Conservation (phyloP, 23 tunicate species). For the Trididemnum clinides region DNA sequence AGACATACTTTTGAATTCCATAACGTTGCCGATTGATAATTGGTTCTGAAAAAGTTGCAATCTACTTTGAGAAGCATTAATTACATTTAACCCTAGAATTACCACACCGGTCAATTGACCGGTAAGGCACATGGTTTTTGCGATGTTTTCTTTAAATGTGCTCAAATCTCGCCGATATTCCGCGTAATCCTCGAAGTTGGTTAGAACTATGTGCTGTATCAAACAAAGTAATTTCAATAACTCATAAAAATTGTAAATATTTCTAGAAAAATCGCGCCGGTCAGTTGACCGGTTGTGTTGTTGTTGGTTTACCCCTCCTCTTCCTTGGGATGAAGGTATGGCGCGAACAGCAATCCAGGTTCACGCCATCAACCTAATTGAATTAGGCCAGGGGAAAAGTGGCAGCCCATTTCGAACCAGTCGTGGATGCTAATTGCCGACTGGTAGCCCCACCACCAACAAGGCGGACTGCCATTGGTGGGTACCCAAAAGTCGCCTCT, state of each 20-base stretch:
- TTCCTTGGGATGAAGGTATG: too few species aligned
- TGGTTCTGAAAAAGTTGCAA: not conserved
- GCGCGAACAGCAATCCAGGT: too few species aligned
- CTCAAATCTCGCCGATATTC: not conserved
- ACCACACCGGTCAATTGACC: not conserved
- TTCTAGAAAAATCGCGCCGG: not conserved
- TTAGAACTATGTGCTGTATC: not conserved
- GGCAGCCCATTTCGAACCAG: too few species aligned
- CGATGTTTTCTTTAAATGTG: not conserved
- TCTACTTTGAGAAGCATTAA: not conserved
- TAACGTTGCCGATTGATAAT: not conserved
- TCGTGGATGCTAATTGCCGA: too few species aligned
- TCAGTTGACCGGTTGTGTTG: too few species aligned
- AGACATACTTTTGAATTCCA: not conserved
- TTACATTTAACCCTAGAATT: not conserved
- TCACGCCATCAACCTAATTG: too few species aligned
- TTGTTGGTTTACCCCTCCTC: too few species aligned
- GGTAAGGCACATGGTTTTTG: not conserved
- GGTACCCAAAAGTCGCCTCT: too few species aligned
- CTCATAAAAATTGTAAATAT: not conserved
- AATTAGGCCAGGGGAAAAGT: too few species aligned
- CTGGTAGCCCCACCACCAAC: too few species aligned
- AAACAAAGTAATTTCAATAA: not conserved
- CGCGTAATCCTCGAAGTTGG: not conserved
- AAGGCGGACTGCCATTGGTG: too few species aligned